Conservation (phyloP, 2,113 vertebrate species). For the Boulengerochromis microlepis region DNA sequence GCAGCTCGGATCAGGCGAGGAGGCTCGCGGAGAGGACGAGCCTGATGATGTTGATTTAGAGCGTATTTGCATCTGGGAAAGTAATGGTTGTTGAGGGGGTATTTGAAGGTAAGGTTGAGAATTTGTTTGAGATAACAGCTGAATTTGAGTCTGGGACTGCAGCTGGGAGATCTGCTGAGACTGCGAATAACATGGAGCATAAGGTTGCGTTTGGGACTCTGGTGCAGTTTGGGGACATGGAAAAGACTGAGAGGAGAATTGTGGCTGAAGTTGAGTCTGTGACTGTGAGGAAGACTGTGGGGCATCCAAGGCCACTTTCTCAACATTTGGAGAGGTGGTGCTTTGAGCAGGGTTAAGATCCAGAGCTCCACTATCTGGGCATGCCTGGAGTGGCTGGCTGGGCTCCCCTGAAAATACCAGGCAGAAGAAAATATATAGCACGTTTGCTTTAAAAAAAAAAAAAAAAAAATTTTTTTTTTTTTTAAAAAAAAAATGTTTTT, state of each 20-base stretch:
- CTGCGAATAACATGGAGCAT: conserved; percentile 10
- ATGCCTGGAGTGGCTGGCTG: conserved; percentile 31
- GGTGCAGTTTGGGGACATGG: not conserved
- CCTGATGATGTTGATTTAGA: conserved; percentile 74
- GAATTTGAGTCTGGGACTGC: conserved; percentile 16
- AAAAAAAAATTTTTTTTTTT: too few species aligned
- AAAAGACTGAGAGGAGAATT: conserved; percentile 12
- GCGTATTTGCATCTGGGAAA: not conserved
- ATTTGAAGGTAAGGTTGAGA: not conserved
- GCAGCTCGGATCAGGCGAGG: conserved; percentile 75
- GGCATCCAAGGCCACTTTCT: conserved; percentile 10
- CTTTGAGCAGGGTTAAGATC: conserved; percentile 21
- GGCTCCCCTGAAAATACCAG: conserved; percentile 27
- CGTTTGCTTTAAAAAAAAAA: not conserved
- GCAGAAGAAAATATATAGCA: not conserved
- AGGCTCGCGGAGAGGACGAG: conserved; percentile 58
- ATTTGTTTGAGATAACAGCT: not conserved
- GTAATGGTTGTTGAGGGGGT: not conserved
- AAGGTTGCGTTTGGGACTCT: conserved; percentile 14
- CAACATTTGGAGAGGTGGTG: conserved; percentile 16
- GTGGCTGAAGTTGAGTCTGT: conserved; percentile 13
- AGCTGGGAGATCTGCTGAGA: not conserved
- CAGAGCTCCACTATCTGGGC: conserved; percentile 9
- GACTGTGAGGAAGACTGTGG: conserved; percentile 3
- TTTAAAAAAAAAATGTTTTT: too few species aligned